phyloP scores from a whole-genome alignment of 2,888 invertebrate species.

The Kuschelorhynchus macadamiae region DNA sequence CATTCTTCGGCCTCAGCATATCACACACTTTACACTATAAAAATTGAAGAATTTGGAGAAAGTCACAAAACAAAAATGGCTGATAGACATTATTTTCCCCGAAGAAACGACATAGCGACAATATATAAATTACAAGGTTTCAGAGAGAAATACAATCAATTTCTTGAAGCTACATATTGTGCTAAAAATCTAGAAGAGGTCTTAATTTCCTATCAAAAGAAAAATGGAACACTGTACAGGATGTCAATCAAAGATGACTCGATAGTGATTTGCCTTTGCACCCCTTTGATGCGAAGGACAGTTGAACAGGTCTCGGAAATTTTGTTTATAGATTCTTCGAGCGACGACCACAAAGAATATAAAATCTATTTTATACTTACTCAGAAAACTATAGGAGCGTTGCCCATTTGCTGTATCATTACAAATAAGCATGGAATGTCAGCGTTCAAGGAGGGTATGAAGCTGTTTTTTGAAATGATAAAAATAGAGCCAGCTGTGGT shows the following conservation, averaged over 20 bases:
- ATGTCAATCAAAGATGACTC: constrained; percentile 54
- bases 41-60: constrained; percentile 35
- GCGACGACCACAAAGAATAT: constrained; percentile 46
- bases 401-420: constrained; percentile 50
- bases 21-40: constrained; percentile 30
- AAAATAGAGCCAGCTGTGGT: constrained; percentile 31
- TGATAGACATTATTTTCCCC: constrained; percentile 46
- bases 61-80: constrained; percentile 30
- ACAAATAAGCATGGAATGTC: constrained; percentile 43
- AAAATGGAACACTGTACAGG: constrained; percentile 56
- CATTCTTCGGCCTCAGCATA: constrained; percentile 36
- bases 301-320: constrained; percentile 45
- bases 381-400: constrained; percentile 45
- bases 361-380: constrained; percentile 52
- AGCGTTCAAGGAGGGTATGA: constrained; percentile 35
- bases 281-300: constrained; percentile 49
- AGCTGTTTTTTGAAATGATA: constrained; percentile 31
- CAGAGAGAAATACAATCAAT: constrained; percentile 34
- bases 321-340: constrained; percentile 47
- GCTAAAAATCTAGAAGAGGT: constrained; percentile 42
- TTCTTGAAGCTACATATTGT: constrained; percentile 15
- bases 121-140: constrained; percentile 41
- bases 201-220: constrained; percentile 26
- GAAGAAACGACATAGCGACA: constrained; percentile 43
- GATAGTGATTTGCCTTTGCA: constrained; percentile 41